Evolutionary conservation across 2,797 vertebrate genomes (phyloP).

Genomic region (Pygocentrus nattereri): DNA sequence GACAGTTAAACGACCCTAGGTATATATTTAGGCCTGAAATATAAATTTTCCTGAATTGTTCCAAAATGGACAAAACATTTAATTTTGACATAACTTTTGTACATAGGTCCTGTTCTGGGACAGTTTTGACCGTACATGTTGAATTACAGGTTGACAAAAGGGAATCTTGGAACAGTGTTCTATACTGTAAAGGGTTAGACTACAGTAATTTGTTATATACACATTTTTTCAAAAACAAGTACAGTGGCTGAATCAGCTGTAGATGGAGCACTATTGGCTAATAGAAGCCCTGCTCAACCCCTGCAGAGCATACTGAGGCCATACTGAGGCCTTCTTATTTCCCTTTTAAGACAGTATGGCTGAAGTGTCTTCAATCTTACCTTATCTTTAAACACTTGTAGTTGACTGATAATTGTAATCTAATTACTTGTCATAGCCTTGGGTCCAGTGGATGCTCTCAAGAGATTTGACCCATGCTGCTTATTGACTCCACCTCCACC

Average conservation of each 20-base stretch:
- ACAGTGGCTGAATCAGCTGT: neutral
- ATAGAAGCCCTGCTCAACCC: neutral
- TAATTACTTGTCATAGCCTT: slow-evolving; percentile 18
- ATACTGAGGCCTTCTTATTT: neutral
- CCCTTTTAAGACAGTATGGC: neutral
- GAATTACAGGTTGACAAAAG: no score
- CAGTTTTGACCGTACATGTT: no score
- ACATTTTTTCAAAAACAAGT: no score
- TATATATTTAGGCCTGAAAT: no score
- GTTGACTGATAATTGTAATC: neutral
- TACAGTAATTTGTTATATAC: no score
- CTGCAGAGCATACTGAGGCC: neutral
- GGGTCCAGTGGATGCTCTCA: slow-evolving; percentile 27
- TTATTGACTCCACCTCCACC: slow-evolving; percentile 52
- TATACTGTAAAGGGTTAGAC: no score
- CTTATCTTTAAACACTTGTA: neutral
- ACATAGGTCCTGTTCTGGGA: no score
- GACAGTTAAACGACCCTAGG: no score
- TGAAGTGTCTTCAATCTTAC: neutral
- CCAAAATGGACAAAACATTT: no score
- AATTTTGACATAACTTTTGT: no score
- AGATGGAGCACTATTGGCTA: neutral
- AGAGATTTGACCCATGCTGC: slow-evolving; percentile 57
- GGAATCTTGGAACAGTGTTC: no score
- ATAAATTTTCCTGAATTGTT: no score